These are phyloP conservation scores for Pristionchus japonicus DNA, from an alignment of 2,888 invertebrate genomes.

Conservation along the genomic window DNA sequence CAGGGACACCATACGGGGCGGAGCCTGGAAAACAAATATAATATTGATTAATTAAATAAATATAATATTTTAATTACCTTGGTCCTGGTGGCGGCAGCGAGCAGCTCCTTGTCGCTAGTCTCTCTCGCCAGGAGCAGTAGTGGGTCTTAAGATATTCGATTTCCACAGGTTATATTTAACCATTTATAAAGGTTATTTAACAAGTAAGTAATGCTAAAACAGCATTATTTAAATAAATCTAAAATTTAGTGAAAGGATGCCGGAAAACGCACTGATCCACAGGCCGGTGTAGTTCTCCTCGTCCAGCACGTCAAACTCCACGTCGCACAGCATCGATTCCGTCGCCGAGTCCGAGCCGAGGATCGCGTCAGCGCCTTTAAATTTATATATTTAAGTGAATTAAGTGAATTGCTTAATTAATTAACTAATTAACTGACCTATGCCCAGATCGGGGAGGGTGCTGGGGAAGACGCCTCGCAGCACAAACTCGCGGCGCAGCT, in stretches of 20 bases:
- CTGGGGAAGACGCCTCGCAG: constrained; percentile 68
- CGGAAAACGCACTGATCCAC: constrained; percentile 67
- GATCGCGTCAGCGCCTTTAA: constrained; percentile 62
- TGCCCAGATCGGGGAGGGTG: constrained; percentile 67
- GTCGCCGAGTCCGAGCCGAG: constrained; percentile 72
- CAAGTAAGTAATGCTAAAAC: too few relatives aligned
- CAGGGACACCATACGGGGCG: constrained; percentile 59
- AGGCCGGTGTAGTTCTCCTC: constrained; percentile 62
- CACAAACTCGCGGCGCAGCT: constrained; percentile 72
- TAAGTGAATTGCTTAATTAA: too few relatives aligned
- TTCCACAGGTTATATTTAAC: too few relatives aligned
- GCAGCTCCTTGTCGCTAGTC: constrained; percentile 52
- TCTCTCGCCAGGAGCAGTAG: constrained; percentile 64
- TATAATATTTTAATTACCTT: neutral
- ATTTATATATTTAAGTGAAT: neutral
- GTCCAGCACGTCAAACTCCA: constrained; percentile 65
- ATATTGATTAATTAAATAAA: neutral
- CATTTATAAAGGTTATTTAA: neutral
- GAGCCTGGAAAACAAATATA: neutral
- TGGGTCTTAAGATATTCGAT: constrained; percentile 63
- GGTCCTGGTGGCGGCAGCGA: constrained; percentile 35
- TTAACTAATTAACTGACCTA: constrained; percentile 53
- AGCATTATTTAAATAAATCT: too few relatives aligned
- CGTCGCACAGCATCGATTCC: constrained; percentile 69
- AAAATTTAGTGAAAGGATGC: too few relatives aligned